Evolutionary conservation across 2,113 vertebrate genomes (phyloP), one percentile per base, ranked within the genome.

Genomic region (Elanus axillaris): DNA sequence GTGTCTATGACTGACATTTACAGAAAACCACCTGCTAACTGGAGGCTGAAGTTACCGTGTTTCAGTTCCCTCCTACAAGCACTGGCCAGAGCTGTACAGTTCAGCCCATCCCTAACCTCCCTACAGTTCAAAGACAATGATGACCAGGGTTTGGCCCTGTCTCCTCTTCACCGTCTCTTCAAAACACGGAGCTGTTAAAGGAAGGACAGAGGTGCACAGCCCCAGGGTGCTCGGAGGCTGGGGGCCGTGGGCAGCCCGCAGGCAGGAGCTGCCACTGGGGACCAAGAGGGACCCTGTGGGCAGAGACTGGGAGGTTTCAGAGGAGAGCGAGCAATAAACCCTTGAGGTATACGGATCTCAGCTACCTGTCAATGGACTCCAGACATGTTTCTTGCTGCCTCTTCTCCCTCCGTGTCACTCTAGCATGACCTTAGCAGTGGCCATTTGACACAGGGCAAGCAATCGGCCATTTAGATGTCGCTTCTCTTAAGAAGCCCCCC

Each of bases 401-500:
- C 10, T 36, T 82, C 25, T 72, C 71, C 22, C 53, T 56, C 56
- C 0, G 1, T 52, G 67, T 20, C 53, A 9, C 80, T 56, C 76
- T 27, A 26, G 42, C 2, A 3, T 15, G 86, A 67, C 89, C 72
- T 77, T 2, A 42, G 68, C n/a, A 45, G 63, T 17, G 83, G 55
- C 68, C 55, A 15, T 29, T 34, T 34, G 34, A 62, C 71, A 80
- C 31, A 50, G 58, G 21, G 66, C 0, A 1, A 83, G 42, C 4
- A 11, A n/a, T 9, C 1, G 2, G 20, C 52, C 48, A 7, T 42
- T 82, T 36, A 9, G 20, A 7, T 4, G 2, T 2, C 0, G 0
- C 22, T 79, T 80, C 50, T 60, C 22, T 32, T 25, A 38, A 32
- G 42, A 68, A 16, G 9, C 5, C 34, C 16, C 42, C 10, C 4